A percentile compares a stretch with the other conserved stretches of the same genome.
Conservation (phyloP, 1,140 invertebrate species). For the Cydia pomonella region DNA sequence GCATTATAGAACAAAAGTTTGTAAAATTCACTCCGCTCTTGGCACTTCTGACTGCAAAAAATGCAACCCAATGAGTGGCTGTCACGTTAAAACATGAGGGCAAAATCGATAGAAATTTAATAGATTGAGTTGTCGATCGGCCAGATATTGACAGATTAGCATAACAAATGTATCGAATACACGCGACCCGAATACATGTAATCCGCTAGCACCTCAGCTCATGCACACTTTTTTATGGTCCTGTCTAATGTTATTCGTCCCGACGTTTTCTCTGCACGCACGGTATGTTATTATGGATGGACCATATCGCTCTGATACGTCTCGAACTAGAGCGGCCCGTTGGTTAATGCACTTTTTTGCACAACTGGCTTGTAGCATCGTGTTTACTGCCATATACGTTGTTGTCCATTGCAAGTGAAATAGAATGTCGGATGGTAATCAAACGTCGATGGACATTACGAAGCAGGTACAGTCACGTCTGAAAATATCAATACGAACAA, state of each 20-base stretch:
- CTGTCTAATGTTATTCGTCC: slow-evolving; percentile 22
- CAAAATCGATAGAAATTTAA: slow-evolving; percentile 12
- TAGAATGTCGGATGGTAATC: no score
- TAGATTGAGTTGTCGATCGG: slow-evolving; percentile 4
- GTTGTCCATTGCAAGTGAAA: background rate
- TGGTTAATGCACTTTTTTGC: slow-evolving; percentile 28
- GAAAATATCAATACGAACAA: no score
- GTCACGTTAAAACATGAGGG: background rate
- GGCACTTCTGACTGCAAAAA: background rate
- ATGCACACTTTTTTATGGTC: slow-evolving; percentile 17
- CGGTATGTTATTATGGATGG: slow-evolving; percentile 22
- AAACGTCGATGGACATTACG: no score
- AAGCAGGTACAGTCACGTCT: no score
- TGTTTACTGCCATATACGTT: background rate
- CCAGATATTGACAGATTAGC: slow-evolving; percentile 26
- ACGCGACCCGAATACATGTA: slow-evolving; percentile 6
- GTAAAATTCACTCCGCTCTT: no score
- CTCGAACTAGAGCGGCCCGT: slow-evolving; percentile 40
- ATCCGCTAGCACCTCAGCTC: slow-evolving; percentile 9
- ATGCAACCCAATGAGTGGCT: background rate
- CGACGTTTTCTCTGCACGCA: slow-evolving; percentile 28
- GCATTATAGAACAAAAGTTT: no score
- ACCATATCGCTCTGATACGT: slow-evolving; percentile 41
- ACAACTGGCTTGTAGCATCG: background rate
- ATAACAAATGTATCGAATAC: slow-evolving; percentile 5